A percentile compares a stretch with the other conserved stretches of the same genome.
phyloP scores from a whole-genome alignment of 2,113 vertebrate species.

The Tretioscincus oriximinensis region DNA sequence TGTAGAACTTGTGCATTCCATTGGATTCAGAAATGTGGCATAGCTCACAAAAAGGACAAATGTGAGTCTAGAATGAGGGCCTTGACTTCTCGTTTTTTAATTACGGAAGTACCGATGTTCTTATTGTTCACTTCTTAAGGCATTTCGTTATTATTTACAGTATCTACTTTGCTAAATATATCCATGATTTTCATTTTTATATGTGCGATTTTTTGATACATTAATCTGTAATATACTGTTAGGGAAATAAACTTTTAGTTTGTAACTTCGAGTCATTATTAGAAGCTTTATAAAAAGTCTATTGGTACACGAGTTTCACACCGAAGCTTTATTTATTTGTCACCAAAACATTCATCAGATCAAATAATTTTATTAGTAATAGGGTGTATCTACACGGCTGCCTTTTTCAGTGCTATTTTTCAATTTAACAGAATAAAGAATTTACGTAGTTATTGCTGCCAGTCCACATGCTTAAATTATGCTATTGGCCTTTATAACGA shows the following conservation, averaged over 20 bases:
- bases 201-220: neutral
- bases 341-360: neutral
- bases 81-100: neutral
- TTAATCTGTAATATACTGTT: neutral
- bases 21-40: slow-evolving; percentile 13
- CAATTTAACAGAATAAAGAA: too few species aligned
- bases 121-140: neutral
- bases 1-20: neutral
- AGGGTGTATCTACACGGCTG: too few species aligned
- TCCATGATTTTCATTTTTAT: neutral
- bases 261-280: neutral
- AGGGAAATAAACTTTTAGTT: neutral
- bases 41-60: neutral
- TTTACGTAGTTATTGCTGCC: too few species aligned
- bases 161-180: neutral
- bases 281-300: neutral
- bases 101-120: neutral
- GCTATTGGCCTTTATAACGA: too few species aligned
- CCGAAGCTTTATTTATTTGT: neutral
- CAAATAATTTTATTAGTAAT: neutral
- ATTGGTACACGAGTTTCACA: neutral
- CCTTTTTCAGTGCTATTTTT: too few species aligned
- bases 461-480: too few species aligned
- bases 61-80: neutral
- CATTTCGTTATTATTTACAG: slow-evolving; percentile 2